Percentiles rank a stretch among this genome's conserved stretches.
Conservation (phyloP, 2,797 vertebrate genomes). For the Sciurus carolinensis region DNA sequence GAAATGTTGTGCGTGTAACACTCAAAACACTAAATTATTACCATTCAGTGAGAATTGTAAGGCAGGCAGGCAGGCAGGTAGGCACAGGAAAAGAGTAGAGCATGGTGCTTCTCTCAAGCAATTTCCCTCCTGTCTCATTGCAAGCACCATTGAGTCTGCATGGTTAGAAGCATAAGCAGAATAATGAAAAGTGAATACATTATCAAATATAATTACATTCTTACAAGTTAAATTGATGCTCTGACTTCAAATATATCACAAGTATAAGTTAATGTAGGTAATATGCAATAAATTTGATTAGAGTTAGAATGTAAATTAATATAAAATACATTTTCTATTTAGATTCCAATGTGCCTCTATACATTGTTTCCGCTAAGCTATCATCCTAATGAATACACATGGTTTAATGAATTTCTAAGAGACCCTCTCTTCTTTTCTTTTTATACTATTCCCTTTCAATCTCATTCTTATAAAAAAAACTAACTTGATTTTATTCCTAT, state of each 20-base stretch:
- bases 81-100: constrained; percentile 21
- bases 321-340: constrained; percentile 46
- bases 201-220: constrained; percentile 26
- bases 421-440: neutral
- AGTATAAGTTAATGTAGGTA: constrained; percentile 68
- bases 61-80: neutral
- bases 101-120: neutral
- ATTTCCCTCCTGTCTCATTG: constrained; percentile 72
- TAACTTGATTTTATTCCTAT: neutral
- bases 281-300: constrained; percentile 38
- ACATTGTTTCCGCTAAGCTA: neutral
- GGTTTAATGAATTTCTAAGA: constrained; percentile 6
- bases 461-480: no score
- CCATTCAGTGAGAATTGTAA: neutral
- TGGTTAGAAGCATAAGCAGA: constrained; percentile 25
- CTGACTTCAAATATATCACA: neutral
- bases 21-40: neutral
- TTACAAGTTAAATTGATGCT: constrained; percentile 23
- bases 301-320: constrained; percentile 48
- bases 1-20: neutral
- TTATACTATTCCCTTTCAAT: no score
- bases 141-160: constrained; percentile 66
- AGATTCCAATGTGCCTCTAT: neutral
- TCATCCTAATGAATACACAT: neutral
- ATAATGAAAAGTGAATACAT: constrained; percentile 45